phyloP scores from a whole-genome alignment of 2,797 vertebrate species.

The Pseudochirops cupreus region DNA sequence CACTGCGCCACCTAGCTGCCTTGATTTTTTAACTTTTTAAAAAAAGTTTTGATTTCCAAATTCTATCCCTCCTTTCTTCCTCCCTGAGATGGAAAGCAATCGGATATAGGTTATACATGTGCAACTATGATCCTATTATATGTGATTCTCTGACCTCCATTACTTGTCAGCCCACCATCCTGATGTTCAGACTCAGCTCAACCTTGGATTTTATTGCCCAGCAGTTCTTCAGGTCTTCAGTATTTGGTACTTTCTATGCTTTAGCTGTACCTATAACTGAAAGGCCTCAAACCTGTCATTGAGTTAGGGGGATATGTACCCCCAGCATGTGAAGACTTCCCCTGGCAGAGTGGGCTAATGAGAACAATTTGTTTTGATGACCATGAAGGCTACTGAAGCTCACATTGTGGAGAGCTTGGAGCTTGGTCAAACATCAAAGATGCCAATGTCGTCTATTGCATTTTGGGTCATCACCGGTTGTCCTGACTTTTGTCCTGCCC shows the following conservation, averaged over 20 bases:
- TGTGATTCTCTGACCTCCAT: neutral
- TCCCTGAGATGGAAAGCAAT: neutral
- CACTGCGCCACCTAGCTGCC: no score
- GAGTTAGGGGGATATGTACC: neutral
- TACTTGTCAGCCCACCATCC: neutral
- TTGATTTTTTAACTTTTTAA: no score
- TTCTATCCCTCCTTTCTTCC: neutral
- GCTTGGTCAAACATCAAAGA: neutral
- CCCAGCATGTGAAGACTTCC: neutral
- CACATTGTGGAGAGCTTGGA: accelerated
- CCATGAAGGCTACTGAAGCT: neutral
- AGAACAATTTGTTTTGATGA: neutral
- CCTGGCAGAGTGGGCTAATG: neutral
- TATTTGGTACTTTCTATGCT: neutral
- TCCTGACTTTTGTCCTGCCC: neutral
- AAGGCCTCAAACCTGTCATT: neutral
- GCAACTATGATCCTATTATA: neutral
- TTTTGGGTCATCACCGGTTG: neutral
- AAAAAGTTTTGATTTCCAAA: neutral
- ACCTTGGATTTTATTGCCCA: neutral
- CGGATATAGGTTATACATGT: neutral
- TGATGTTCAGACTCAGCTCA: neutral
- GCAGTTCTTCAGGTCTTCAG: neutral
- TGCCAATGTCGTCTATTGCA: neutral
- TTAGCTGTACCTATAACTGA: neutral